Evolutionary conservation across 64 coral and sea anemone species (phyloP).

Genomic region (Platygyra sinensis): DNA sequence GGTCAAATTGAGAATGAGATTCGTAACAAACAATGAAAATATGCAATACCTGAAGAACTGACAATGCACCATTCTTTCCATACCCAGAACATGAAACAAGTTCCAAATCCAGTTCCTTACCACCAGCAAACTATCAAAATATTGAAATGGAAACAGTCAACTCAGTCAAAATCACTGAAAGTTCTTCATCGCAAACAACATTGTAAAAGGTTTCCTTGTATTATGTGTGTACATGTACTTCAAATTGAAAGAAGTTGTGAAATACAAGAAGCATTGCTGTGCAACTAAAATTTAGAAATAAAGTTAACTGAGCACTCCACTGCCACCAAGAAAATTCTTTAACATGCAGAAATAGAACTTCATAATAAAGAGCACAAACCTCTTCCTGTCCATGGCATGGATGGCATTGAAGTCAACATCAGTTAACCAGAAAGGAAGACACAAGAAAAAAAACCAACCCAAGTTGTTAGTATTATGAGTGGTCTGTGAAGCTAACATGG

Average conservation of each 20-base stretch:
- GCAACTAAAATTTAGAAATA: no score
- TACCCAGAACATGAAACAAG: conserved; percentile 96
- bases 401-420: not conserved
- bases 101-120: conserved; percentile 86
- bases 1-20: no score
- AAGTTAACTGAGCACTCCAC: not conserved
- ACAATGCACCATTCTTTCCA: conserved; percentile 97
- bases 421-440: not conserved
- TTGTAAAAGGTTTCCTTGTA: no score
- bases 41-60: conserved; percentile 83
- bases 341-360: not conserved
- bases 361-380: conserved; percentile 37
- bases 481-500: not conserved
- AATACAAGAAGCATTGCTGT: no score
- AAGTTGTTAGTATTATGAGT: not conserved
- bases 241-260: no score
- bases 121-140: conserved; percentile 77
- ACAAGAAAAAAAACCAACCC: conserved; percentile 1
- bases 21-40: no score
- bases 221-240: no score
- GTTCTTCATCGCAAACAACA: no score
- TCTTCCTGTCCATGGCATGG: conserved; percentile 59
- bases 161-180: not conserved
- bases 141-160: not conserved
- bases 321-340: not conserved